Evolutionary conservation across 2,113 vertebrate genomes (phyloP), one percentile per base, ranked within the genome.

Genomic region (Apodemus sylvaticus): DNA sequence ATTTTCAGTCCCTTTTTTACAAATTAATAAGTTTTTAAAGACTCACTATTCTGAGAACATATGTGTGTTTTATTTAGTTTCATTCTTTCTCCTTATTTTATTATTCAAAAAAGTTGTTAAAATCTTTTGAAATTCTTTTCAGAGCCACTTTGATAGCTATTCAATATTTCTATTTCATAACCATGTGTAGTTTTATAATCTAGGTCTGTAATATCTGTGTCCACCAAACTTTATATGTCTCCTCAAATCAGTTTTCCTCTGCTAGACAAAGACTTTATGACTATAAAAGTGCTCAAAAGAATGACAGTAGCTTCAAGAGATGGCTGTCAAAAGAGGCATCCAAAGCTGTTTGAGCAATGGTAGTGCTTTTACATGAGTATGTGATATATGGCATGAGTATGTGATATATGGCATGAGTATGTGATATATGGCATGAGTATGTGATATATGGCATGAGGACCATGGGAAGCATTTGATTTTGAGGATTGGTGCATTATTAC

Each of bases 401-500:
- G 73, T 55, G 83, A 58, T 73, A 66, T 22, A n/a, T n/a, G n/a
- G n/a, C 89, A 71, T 60, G 42, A 85, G 5, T 87, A 62, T 66
- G 73, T 55, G 83, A 58, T 73, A 66, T 22, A n/a, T n/a, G n/a
- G n/a, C 89, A 71, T 60, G 42, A 85, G 5, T 87, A 62, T 66
- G 73, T 55, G 83, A 58, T 73, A 66, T 22, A 76, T 86, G 62
- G 42, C 2, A 34, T 79, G 92, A 77, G 86, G 70, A 76, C 34
- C 74, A 53, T 36, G 90, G 45, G 87, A 93, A 94, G 19, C 8
- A 58, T 74, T 82, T 94, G 74, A 90, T 93, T 95, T 94, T 91
- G 73, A 86, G 70, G 11, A 94, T 13, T 82, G 17, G 16, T 51
- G n/a, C n/a, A n/a, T n/a, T n/a, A n/a, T n/a, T n/a, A n/a, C n/a